These are phyloP conservation scores for Marcusenius ussheri DNA, from an alignment of 2,113 vertebrate genomes.

Conservation along the genomic window DNA sequence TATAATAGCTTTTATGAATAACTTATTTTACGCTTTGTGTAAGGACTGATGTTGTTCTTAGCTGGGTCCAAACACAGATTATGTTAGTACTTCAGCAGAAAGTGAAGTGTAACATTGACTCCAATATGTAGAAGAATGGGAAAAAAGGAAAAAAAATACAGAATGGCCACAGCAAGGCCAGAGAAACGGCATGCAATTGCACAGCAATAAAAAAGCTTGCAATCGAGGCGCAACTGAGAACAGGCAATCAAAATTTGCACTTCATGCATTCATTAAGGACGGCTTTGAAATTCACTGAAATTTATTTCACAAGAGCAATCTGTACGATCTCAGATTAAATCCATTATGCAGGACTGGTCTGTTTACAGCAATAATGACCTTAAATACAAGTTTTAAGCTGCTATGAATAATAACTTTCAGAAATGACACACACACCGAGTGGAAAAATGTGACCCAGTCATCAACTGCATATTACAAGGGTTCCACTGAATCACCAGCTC, in stretches of 20 bases:
- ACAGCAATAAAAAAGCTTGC: not conserved
- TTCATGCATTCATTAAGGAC: not conserved
- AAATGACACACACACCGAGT: not conserved
- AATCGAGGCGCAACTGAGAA: not conserved
- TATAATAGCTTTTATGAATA: not conserved
- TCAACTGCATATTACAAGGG: not conserved
- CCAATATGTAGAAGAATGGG: not conserved
- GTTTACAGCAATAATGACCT: not conserved
- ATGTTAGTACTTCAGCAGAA: not conserved
- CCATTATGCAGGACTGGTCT: not conserved
- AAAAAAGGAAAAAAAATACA: not conserved
- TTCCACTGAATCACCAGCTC: not conserved
- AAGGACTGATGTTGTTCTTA: not conserved
- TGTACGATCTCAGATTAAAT: not conserved
- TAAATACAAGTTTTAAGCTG: not conserved
- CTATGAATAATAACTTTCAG: not conserved
- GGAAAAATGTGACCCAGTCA: not conserved
- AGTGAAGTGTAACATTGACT: not conserved
- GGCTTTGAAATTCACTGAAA: not conserved
- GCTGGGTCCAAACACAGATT: not conserved
- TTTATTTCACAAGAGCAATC: not conserved
- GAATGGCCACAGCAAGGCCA: not conserved
- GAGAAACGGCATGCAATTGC: not conserved
- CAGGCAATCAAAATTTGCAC: slow-evolving; percentile 3
- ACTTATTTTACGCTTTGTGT: not conserved